A percentile compares a stretch with the other conserved stretches of the same genome.
Evolutionary conservation across 1,140 invertebrate species (phyloP).

Genomic region (Meteorus sp.): DNA sequence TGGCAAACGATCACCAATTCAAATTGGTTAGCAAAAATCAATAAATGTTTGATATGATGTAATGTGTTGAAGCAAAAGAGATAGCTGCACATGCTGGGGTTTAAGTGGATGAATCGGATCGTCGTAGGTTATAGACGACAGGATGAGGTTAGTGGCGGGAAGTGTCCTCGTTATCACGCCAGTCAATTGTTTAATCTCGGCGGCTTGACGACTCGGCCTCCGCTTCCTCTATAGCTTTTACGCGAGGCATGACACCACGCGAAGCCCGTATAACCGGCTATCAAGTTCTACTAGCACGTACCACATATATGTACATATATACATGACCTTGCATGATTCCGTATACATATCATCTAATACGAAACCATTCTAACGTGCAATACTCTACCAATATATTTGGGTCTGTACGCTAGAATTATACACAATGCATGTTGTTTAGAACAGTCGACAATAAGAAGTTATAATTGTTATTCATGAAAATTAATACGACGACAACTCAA

Average conservation of each 20-base stretch:
- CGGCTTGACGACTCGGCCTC: not conserved
- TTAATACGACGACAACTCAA: too few relatives aligned
- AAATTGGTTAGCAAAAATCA: too few relatives aligned
- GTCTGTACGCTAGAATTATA: not conserved
- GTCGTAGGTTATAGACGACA: slow-evolving; percentile 22
- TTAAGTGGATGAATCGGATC: not conserved
- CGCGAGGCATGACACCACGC: slow-evolving; percentile 12
- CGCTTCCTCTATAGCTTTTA: not conserved
- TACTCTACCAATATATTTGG: too few relatives aligned
- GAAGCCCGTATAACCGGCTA: slow-evolving; percentile 15
- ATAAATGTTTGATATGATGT: not conserved
- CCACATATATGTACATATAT: not conserved
- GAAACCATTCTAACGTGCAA: not conserved
- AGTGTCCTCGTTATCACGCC: slow-evolving; percentile 50
- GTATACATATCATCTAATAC: not conserved
- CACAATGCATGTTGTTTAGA: too few relatives aligned
- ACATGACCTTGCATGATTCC: not conserved
- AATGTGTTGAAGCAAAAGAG: not conserved
- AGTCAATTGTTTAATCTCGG: slow-evolving; percentile 49
- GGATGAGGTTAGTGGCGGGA: slow-evolving; percentile 48
- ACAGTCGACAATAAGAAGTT: too few relatives aligned
- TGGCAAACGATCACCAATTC: too few relatives aligned
- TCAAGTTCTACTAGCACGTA: slow-evolving; percentile 10
- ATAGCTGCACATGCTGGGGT: not conserved
- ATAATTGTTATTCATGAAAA: too few relatives aligned